A percentile compares a stretch with the other conserved stretches of the same genome.
Evolutionary conservation across 2,113 vertebrate species (phyloP).

Genomic region (Pionites leucogaster): DNA sequence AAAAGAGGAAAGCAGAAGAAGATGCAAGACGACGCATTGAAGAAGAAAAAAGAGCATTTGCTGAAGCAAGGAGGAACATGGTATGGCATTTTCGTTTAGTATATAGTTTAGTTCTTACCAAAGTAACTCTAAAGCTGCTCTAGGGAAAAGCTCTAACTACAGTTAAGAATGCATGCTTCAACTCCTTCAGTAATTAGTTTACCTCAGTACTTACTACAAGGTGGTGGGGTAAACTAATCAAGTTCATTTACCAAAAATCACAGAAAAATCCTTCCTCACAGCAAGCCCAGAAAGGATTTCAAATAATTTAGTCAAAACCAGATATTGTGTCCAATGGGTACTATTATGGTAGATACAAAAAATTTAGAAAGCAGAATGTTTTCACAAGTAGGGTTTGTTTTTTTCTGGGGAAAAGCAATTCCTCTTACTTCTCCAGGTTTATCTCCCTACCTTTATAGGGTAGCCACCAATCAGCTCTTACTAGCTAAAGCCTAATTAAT

Average conservation of each 20-base stretch:
- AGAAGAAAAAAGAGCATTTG: conserved; percentile 92
- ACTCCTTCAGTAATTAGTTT: background rate
- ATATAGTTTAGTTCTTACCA: background rate
- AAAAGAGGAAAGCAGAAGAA: conserved; percentile 87
- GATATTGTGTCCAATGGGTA: background rate
- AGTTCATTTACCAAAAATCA: background rate
- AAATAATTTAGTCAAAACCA: background rate
- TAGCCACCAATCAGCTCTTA: background rate
- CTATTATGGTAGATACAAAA: background rate
- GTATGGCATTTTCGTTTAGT: conserved; percentile 63
- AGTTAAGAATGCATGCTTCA: background rate
- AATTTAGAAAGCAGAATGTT: background rate
- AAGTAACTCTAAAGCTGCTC: background rate
- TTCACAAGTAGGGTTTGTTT: background rate
- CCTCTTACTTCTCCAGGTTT: background rate
- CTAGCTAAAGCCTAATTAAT: background rate
- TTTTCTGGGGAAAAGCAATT: background rate
- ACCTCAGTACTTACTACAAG: background rate
- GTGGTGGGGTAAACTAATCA: background rate
- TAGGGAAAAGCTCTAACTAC: background rate
- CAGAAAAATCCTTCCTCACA: background rate
- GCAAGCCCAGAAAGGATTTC: background rate
- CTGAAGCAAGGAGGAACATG: conserved; percentile 94
- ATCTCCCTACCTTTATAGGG: background rate
- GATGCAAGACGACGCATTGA: conserved; percentile 88